Conservation (phyloP, 1,140 invertebrate genomes). For the Nephila pilipes region DNA sequence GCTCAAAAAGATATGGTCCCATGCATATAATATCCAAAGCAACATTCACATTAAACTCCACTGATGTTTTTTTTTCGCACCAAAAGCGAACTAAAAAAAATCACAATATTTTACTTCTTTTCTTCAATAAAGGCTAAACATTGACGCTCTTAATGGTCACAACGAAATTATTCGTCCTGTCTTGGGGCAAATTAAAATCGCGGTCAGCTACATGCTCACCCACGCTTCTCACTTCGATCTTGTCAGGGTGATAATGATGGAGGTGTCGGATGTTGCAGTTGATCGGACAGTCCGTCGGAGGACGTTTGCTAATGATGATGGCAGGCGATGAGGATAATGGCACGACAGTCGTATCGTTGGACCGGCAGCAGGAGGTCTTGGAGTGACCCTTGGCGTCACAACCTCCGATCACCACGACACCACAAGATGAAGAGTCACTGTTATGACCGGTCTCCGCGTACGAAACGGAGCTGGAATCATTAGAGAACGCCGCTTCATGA, state of each 20-base stretch:
- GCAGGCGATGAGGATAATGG: conserved; percentile 51
- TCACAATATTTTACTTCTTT: conserved; percentile 1
- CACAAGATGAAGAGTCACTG: conserved; percentile 64
- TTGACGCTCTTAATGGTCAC: conserved; percentile 77
- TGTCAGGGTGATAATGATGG: conserved; percentile 71
- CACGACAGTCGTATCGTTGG: conserved; percentile 8
- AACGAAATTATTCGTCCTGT: conserved; percentile 70
- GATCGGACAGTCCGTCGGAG: conserved; percentile 55
- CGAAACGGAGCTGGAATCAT: conserved; percentile 20
- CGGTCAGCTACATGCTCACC: neutral
- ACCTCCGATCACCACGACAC: conserved; percentile 44
- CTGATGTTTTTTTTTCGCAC: neutral
- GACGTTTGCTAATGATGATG: conserved; percentile 59
- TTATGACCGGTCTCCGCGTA: neutral
- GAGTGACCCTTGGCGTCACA: neutral
- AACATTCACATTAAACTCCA: neutral
- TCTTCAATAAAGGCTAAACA: conserved; percentile 29
- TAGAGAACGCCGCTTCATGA: conserved; percentile 49
- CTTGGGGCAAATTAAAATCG: neutral
- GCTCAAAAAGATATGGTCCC: conserved; percentile 74
- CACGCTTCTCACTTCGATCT: conserved; percentile 48
- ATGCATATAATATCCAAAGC: conserved; percentile 47
- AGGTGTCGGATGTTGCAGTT: conserved; percentile 67
- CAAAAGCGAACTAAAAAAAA: conserved; percentile 38
- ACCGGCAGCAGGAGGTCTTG: neutral